A percentile compares a stretch with the other conserved stretches of the same genome.
Evolutionary conservation across 2,797 vertebrate species (phyloP).

Genomic region (Florisuga fusca): DNA sequence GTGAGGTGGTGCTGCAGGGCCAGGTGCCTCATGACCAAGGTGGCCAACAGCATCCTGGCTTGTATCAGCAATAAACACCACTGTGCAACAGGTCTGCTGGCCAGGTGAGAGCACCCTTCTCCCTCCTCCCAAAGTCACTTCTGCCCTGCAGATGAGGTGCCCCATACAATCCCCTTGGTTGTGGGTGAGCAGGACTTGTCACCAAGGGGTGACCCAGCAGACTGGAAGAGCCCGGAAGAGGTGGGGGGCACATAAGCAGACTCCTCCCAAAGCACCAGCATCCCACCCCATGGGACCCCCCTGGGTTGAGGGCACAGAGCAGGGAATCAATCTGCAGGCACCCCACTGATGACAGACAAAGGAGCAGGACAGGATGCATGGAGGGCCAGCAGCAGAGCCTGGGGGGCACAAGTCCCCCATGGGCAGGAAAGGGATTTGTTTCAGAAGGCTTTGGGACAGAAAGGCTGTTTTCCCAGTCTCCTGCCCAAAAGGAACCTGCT

Average conservation of each 20-base stretch:
- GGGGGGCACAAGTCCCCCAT: neutral
- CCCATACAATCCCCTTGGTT: neutral
- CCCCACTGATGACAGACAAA: neutral
- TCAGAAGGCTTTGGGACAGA: neutral
- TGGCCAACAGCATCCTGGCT: no score
- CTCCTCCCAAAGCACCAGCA: no score
- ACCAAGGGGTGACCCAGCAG: neutral
- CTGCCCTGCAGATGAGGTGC: neutral
- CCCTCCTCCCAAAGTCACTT: neutral
- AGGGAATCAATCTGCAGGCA: neutral
- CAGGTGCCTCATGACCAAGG: no score
- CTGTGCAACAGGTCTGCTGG: neutral
- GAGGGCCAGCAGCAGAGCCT: neutral
- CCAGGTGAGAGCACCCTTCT: neutral
- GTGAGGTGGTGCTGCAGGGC: no score
- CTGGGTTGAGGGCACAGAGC: neutral
- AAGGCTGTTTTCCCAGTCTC: neutral
- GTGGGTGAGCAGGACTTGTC: neutral
- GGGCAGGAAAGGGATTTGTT: no score
- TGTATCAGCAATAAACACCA: no score
- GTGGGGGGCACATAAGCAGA: neutral
- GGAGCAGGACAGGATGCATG: neutral
- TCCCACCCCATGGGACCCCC: rapidly evolving
- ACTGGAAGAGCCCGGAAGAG: neutral
- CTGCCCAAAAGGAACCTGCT: neutral